These are phyloP conservation scores for Neosilurus mollespiculum DNA, from an alignment of 2,797 vertebrate species.

Conservation along the genomic window DNA sequence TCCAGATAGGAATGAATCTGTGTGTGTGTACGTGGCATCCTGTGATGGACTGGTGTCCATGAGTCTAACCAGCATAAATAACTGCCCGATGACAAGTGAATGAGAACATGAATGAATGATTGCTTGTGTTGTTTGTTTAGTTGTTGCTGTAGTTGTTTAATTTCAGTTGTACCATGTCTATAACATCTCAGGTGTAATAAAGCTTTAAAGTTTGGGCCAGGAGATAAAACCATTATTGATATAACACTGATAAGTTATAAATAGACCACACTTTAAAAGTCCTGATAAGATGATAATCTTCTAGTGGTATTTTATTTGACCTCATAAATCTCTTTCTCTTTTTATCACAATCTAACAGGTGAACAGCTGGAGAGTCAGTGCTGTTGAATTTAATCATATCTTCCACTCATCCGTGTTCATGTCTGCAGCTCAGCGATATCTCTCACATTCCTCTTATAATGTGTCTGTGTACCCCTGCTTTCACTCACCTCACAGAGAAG, in stretches of 20 bases:
- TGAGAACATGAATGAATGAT: background rate
- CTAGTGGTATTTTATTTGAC: background rate
- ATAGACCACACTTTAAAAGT: background rate
- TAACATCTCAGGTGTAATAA: background rate
- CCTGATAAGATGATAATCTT: background rate
- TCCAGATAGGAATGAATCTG: background rate
- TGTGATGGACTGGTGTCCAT: background rate
- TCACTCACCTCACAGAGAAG: background rate
- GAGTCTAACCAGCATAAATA: background rate
- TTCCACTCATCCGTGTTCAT: slow-evolving; percentile 3
- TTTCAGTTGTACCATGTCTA: background rate
- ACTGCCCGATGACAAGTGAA: background rate
- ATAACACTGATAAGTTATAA: background rate
- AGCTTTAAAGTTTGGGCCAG: background rate
- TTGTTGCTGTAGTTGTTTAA: background rate
- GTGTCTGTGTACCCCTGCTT: slow-evolving; percentile 7
- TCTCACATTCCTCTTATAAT: background rate
- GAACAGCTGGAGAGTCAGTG: slow-evolving; percentile 45
- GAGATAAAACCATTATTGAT: background rate
- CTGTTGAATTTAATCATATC: slow-evolving; percentile 21
- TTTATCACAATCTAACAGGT: slow-evolving; percentile 41
- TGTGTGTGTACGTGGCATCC: background rate
- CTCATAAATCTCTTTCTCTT: slow-evolving; percentile 37
- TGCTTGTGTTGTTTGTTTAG: background rate
- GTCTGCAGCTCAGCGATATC: background rate